These are phyloP conservation scores for Scleropages formosus DNA, from an alignment of 2,797 vertebrate genomes.

Conservation along the genomic window DNA sequence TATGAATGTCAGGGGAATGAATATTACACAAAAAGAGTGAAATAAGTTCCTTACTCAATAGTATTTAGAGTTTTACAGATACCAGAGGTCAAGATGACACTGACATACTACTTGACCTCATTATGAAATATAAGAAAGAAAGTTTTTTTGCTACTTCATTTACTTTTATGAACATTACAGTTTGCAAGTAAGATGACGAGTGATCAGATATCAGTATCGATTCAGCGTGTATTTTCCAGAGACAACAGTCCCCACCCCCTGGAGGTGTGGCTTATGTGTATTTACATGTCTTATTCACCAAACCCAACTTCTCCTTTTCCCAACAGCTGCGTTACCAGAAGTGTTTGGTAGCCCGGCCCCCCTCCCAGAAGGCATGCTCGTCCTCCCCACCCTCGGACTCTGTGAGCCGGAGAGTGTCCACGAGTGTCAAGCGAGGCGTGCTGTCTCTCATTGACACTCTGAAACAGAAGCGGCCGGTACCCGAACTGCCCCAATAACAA, in stretches of 20 bases:
- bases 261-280: too few relatives aligned
- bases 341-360: conserved; percentile 93
- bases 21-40: too few relatives aligned
- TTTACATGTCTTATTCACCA: too few relatives aligned
- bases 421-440: conserved; percentile 91
- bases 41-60: too few relatives aligned
- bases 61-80: too few relatives aligned
- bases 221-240: too few relatives aligned
- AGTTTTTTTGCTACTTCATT: too few relatives aligned
- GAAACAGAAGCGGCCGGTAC: conserved; percentile 93
- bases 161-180: background rate
- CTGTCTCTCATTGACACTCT: conserved; percentile 97
- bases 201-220: background rate
- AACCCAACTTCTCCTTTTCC: background rate
- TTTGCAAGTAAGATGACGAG: background rate
- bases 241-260: too few relatives aligned
- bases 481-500: conserved; percentile 80
- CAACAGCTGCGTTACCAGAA: conserved; percentile 94
- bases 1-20: too few relatives aligned
- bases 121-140: too few relatives aligned
- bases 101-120: too few relatives aligned
- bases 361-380: conserved; percentile 84
- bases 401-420: conserved; percentile 89
- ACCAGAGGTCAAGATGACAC: too few relatives aligned
- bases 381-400: conserved; percentile 88